Base-by-base conservation (phyloP, 2,888 invertebrate genomes). In the Chloroclystis v-ata region DNA sequence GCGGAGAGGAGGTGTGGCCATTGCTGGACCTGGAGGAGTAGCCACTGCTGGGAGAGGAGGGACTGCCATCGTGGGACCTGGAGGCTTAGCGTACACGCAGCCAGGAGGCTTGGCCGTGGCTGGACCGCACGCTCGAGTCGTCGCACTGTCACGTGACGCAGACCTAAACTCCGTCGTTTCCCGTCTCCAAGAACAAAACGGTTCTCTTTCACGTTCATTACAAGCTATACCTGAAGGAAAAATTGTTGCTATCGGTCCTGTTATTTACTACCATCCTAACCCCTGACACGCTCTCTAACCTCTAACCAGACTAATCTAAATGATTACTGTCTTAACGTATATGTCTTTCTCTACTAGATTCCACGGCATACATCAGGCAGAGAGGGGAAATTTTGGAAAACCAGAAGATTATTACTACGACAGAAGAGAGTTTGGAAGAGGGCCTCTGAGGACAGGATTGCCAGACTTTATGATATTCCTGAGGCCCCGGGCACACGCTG, bases 11-110 rank as follows among this genome's bases (percentile, higher is more conserved):
- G 94, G 94, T 10, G 93, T 94, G 4, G 94, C 94, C 0, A 94
- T 94, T 41, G 94, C 94, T 1, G 94, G 94, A 0, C 94, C 94
- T 0, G 94, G 94, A n/a, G 94, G 94, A 26, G 92, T 94, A 8
- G 94, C 94, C 0, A 94, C 94, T 0, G 94, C 94, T 1, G 94
- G 94, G 9, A 91, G 91, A 64, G 94, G 94, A 5, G 94, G 94
- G 4, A 93, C 94, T 0, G 94, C 94, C 0, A 93, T 94, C 44
- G 94, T 94, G 2, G 94, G 94, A 0, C 94, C 94, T 0, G 93
- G 93, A 28, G 94, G 94, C 0, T 89, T 92, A 10, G 94, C 94
- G 0, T 92, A 93, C 56, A 94, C 93, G 0, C 92, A 92, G 69
- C 93, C 93, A 0, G 91, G 93, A 57, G 93, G 94, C 40, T 69